These are phyloP conservation scores for Strongylocentrotus purpuratus DNA, from an alignment of 35 echinoderm and acorn worm genomes.

Conservation along the genomic window DNA sequence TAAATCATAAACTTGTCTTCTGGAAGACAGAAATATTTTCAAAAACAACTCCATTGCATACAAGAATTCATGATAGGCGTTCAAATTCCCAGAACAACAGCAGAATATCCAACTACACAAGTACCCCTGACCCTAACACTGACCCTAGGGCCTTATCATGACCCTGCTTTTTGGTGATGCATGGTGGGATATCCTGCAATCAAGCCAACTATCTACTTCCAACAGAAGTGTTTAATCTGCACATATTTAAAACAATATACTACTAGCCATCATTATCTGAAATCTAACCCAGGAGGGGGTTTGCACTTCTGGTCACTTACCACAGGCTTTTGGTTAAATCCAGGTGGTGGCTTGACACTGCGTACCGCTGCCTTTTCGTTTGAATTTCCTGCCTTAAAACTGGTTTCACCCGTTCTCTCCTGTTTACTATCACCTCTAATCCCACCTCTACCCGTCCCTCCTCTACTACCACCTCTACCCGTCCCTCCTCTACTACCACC, in stretches of 20 bases:
- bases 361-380: not conserved
- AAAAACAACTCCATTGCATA: too few species aligned
- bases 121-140: too few species aligned
- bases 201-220: too few species aligned
- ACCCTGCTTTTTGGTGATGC: too few species aligned
- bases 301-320: not conserved
- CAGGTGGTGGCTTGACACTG: not conserved
- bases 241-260: not conserved
- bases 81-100: too few species aligned
- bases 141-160: too few species aligned
- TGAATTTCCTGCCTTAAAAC: not conserved
- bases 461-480: not conserved
- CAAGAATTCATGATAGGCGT: too few species aligned
- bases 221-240: too few species aligned
- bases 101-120: too few species aligned
- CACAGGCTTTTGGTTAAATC: not conserved
- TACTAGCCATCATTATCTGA: slow-evolving; percentile 46
- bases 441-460: not conserved
- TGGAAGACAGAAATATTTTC: not conserved
- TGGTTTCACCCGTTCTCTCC: not conserved
- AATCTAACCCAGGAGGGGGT: slow-evolving; percentile 72
- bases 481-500: not conserved
- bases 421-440: not conserved
- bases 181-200: too few species aligned
- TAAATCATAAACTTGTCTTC: not conserved